These are phyloP conservation scores for Fundulus diaphanus DNA, from an alignment of 2,797 vertebrate genomes.

Conservation along the genomic window DNA sequence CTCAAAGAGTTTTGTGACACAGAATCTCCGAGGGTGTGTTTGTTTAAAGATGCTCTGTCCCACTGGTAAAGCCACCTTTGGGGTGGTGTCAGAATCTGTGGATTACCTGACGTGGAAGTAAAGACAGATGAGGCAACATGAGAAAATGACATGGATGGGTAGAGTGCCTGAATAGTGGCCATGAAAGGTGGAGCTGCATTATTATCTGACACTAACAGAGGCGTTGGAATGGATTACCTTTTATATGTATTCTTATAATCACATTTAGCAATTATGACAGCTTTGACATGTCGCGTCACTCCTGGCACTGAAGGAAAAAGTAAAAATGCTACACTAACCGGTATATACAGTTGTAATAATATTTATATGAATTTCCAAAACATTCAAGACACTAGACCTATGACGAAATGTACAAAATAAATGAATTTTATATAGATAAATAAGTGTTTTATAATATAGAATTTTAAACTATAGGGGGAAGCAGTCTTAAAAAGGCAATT, in stretches of 20 bases:
- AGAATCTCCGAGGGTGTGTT: constrained; percentile 37
- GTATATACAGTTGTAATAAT: not conserved
- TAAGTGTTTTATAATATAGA: not conserved
- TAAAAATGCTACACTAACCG: not conserved
- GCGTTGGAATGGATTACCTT: not conserved
- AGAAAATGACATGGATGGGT: not conserved
- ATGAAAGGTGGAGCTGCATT: not conserved
- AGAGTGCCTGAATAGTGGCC: not conserved
- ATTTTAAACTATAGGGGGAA: not conserved
- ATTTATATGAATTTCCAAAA: not conserved
- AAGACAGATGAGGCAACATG: not conserved
- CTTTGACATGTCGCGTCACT: not conserved
- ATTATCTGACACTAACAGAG: not conserved
- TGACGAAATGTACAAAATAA: not conserved
- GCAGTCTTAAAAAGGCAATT: not conserved
- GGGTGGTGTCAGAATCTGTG: constrained; percentile 30
- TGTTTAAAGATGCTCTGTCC: constrained; percentile 35
- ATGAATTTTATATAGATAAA: not conserved
- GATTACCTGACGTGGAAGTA: not conserved
- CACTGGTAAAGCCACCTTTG: constrained; percentile 10
- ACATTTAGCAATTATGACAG: not conserved
- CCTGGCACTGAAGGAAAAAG: not conserved
- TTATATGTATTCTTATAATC: not conserved
- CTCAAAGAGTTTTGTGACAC: not conserved
- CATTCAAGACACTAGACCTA: not conserved